Conservation (phyloP, 2,888 invertebrate species). For the Ptychoptera contaminata region DNA sequence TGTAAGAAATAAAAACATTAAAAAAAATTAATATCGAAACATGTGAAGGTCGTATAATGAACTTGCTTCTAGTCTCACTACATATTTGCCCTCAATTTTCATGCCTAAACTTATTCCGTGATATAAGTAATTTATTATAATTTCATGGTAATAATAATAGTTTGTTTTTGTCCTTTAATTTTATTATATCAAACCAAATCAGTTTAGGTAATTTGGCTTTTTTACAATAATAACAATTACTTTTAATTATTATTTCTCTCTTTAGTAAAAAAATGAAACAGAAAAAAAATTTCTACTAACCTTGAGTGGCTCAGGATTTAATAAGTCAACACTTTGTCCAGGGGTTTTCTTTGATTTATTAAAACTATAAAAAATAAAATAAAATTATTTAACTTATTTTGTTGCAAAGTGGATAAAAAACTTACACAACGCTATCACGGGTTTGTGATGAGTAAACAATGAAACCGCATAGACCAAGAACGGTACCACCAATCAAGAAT, state of each 20-base stretch:
- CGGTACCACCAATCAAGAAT: slow-evolving; percentile 12
- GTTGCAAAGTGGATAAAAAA: neutral
- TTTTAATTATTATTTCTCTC: too few species aligned
- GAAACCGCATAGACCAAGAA: slow-evolving; percentile 16
- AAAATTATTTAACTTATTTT: neutral
- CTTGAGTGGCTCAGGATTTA: slow-evolving; percentile 29
- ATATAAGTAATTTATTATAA: too few species aligned
- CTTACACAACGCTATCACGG: slow-evolving; percentile 27
- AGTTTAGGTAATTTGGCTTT: too few species aligned
- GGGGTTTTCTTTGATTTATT: slow-evolving; percentile 5
- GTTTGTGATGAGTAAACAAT: slow-evolving; percentile 17
- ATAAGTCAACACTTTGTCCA: slow-evolving; percentile 22
- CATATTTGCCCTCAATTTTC: neutral
- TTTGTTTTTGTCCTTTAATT: too few species aligned
- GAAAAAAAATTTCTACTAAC: slow-evolving; percentile 16
- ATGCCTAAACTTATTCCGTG: too few species aligned
- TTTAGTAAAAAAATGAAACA: neutral
- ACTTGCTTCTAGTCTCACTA: slow-evolving; percentile 6
- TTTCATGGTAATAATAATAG: too few species aligned
- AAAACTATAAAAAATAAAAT: slow-evolving; percentile 9
- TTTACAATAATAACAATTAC: too few species aligned
- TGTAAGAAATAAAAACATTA: too few species aligned
- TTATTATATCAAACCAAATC: too few species aligned
- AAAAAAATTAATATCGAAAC: too few species aligned
- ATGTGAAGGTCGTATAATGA: slow-evolving; percentile 6